A percentile compares a stretch with the other conserved stretches of the same genome.
Conservation (phyloP, 2,797 vertebrate species). For the Periparus ater region DNA sequence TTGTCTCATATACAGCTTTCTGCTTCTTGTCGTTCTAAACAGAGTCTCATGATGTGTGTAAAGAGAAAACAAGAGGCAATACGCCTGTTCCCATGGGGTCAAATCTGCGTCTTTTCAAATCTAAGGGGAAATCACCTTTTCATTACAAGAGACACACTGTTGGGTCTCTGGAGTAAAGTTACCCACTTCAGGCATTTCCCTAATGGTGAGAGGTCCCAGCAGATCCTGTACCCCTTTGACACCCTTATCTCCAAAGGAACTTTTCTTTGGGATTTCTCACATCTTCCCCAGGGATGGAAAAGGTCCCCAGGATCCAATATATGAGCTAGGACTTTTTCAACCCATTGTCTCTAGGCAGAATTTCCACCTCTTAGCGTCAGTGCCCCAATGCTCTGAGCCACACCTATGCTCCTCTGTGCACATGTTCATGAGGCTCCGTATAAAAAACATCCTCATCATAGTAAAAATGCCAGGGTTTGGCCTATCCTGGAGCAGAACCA, state of each 20-base stretch:
- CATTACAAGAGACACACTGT: not conserved
- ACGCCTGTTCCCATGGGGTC: not conserved
- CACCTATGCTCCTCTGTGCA: not conserved
- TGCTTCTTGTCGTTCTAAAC: not conserved
- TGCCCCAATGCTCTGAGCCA: not conserved
- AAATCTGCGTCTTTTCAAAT: not conserved
- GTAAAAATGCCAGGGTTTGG: not conserved
- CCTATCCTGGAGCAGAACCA: not conserved
- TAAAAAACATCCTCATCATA: not conserved
- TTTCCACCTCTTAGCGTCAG: not conserved
- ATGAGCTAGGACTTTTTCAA: not conserved
- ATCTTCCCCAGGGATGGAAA: not conserved
- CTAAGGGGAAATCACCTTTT: not conserved
- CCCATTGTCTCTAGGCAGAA: not conserved
- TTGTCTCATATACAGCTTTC: not conserved
- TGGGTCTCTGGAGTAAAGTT: not conserved
- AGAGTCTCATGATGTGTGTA: not conserved
- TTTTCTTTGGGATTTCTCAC: not conserved
- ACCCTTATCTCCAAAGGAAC: not conserved
- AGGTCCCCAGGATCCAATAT: not conserved
- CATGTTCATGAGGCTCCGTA: accelerated
- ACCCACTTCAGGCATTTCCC: not conserved
- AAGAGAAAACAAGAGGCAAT: not conserved
- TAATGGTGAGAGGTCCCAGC: not conserved
- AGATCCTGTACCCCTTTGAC: not conserved